These are phyloP conservation scores for Akabosia matsudoensis DNA, from an alignment of 1,140 invertebrate genomes.

Conservation along the genomic window DNA sequence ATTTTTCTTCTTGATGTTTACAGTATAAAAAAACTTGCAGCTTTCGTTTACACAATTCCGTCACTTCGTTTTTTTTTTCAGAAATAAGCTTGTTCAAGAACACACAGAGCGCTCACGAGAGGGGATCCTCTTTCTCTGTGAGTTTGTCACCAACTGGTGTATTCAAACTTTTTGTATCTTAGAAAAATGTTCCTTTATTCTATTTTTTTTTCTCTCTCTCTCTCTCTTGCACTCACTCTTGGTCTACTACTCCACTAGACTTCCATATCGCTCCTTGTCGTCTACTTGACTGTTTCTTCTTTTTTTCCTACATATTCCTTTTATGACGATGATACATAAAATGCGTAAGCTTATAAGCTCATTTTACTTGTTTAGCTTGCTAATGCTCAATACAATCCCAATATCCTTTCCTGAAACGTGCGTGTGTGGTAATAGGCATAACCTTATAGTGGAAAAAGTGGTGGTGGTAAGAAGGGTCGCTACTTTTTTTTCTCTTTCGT, in stretches of 20 bases:
- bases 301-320: not conserved
- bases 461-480: conserved; percentile 9
- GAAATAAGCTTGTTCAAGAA: conserved; percentile 11
- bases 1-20: conserved; percentile 9
- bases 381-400: not conserved
- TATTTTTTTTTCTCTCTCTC: not conserved
- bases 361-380: not conserved
- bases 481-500: too few relatives aligned
- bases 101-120: not conserved
- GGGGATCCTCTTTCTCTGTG: conserved; percentile 26
- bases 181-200: conserved; percentile 38
- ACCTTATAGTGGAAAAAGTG: not conserved
- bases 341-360: not conserved
- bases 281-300: too few relatives aligned
- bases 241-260: too few relatives aligned
- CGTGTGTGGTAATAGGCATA: conserved; percentile 1
- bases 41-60: not conserved
- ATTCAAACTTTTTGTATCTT: conserved; percentile 14
- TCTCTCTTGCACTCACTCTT: too few relatives aligned
- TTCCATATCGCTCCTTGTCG: too few relatives aligned
- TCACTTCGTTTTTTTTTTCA: not conserved
- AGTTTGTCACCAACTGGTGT: conserved; percentile 44
- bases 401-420: not conserved
- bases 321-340: conserved; percentile 3
- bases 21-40: not conserved